Evolutionary conservation across 23 tunicate species (phyloP).

Genomic region (Diplosoma virens): DNA sequence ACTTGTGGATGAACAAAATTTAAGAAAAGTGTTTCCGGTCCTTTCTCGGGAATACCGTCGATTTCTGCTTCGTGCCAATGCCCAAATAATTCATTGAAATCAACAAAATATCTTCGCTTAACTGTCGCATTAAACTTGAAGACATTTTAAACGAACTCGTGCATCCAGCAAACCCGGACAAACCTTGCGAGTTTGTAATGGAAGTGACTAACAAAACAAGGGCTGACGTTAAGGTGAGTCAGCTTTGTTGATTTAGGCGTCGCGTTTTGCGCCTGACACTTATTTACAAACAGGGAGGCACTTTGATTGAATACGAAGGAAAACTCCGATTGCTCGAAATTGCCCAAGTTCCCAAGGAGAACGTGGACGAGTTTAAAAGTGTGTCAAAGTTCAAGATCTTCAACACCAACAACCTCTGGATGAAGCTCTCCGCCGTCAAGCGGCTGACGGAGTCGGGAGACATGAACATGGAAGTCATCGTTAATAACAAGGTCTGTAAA

Average conservation of each 20-base stretch:
- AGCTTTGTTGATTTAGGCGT: too few species aligned
- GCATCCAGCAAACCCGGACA: constrained; percentile 52
- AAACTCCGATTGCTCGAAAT: constrained; percentile 87
- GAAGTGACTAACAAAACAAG: constrained; percentile 97
- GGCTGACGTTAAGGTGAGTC: constrained; percentile 92
- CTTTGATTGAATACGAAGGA: constrained; percentile 82
- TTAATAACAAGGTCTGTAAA: constrained; percentile 62
- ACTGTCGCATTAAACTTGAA: too few species aligned
- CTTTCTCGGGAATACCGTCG: too few species aligned
- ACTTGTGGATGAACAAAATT: too few species aligned
- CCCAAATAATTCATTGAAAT: too few species aligned
- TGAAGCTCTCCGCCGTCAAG: constrained; percentile 63
- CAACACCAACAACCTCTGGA: constrained; percentile 98
- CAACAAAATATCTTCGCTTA: too few species aligned
- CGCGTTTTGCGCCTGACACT: too few species aligned
- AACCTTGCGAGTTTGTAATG: constrained; percentile 87
- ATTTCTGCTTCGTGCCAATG: too few species aligned
- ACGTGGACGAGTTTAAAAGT: constrained; percentile 91
- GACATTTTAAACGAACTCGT: constrained; percentile 67
- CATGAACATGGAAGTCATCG: constrained; percentile 90
- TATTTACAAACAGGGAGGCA: constrained; percentile 94
- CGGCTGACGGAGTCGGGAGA: constrained; percentile 22
- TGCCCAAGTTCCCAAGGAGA: constrained; percentile 95
- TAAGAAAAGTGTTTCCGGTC: too few species aligned
- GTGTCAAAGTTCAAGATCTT: constrained; percentile 97